Base-by-base conservation (phyloP, 2,797 vertebrate species). In the Smutsia temminckii region DNA sequence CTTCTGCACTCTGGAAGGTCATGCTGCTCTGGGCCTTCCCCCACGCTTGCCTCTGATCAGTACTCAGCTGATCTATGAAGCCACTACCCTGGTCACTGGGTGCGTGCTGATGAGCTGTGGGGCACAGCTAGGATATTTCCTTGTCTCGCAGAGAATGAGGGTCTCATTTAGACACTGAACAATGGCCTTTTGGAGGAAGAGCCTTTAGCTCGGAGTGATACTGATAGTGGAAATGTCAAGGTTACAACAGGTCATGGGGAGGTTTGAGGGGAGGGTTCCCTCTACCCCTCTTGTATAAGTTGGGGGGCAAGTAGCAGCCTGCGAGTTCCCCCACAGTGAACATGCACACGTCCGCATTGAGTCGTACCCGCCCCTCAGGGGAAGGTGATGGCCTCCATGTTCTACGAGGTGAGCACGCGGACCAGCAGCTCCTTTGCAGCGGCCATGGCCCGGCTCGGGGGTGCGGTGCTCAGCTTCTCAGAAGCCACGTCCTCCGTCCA, bases 351-450 rank as follows among this genome's bases (percentile, higher is more conserved):
- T 9, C 25, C 53, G 10, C 25, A 7, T 34, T 10, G 29, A 18
- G 12, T 21, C n/a, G 10, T 3, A 20, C 78, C 23, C 1, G 0
- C 32, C 21, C 18, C 14, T 0, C 97, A 99, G 99, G 99, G 99
- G 4, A 99, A 99, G 53, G 99, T 99, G 94, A 99, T 99, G 99
- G 99, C 99, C 0, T 99, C 99, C 97, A 99, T 99, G 99, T 99
- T 99, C 98, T 99, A 99, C 0, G 99, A 99, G 96, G 99, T 98
- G 5, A 99, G 99, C 99, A 99, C 99, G 0, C 98, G 99, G 66
- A 99, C 99, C 98, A 99, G 99, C 98, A 99, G 99, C 98, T 99
- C 99, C 71, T 99, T 99, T 0, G 98, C 99, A 0, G 99, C 99
- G 0, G 99, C 99, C 97, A 99, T 99, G 99, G 99, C 98, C 97